Conservation (phyloP, 2,797 vertebrate genomes). For the Antrozous pallidus region DNA sequence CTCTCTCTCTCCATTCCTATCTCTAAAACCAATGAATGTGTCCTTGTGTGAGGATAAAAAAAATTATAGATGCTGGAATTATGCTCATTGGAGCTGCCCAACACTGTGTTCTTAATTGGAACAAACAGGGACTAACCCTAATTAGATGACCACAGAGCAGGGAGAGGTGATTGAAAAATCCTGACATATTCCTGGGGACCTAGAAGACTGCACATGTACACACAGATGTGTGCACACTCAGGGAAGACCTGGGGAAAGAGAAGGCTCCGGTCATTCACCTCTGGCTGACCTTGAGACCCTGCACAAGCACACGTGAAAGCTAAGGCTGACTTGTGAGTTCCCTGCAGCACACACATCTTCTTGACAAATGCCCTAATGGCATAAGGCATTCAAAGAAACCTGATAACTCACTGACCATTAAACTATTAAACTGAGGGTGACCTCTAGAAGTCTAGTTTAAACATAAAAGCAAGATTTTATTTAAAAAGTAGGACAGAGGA, state of each 20-base stretch:
- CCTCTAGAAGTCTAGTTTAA: not conserved
- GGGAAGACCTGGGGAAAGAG: not conserved
- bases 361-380: not conserved
- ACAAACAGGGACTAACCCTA: not conserved
- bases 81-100: accelerated
- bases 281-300: not conserved
- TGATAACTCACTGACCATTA: not conserved
- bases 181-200: accelerated
- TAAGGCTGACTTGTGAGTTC: too few relatives aligned
- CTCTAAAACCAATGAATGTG: not conserved
- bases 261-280: accelerated
- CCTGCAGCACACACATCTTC: not conserved
- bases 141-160: too few relatives aligned
- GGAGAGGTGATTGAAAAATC: not conserved
- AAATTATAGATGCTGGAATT: not conserved
- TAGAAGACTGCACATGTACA: accelerated
- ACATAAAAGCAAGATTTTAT: not conserved
- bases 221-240: accelerated
- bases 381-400: not conserved
- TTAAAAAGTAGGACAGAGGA: not conserved
- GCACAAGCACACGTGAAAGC: not conserved
- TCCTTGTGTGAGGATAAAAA: not conserved
- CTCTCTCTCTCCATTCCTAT: not conserved
- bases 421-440: not conserved
- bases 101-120: not conserved